These are phyloP conservation scores for Streblospio benedicti DNA, from an alignment of 1,140 invertebrate genomes.

Conservation along the genomic window DNA sequence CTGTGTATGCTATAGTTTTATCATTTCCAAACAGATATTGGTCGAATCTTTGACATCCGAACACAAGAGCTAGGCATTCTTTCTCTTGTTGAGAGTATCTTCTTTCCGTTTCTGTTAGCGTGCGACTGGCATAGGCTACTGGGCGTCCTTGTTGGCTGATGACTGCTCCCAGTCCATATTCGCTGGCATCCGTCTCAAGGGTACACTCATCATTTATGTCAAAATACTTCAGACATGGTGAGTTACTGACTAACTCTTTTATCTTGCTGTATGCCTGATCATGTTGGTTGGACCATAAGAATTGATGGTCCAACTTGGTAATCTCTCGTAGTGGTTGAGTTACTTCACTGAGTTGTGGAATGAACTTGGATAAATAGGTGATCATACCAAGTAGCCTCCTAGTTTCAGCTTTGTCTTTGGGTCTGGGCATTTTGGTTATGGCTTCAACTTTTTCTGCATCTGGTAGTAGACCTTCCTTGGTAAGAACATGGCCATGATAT, in stretches of 20 bases:
- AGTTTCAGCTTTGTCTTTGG: conserved; percentile 18
- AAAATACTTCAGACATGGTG: no score
- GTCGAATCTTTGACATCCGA: no score
- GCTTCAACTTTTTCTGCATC: no score
- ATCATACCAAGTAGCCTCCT: conserved; percentile 8
- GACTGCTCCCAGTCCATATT: conserved; percentile 44
- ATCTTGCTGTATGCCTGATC: no score
- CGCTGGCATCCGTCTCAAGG: no score
- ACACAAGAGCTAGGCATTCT: conserved; percentile 49
- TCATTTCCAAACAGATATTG: no score
- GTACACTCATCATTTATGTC: no score
- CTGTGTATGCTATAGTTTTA: no score
- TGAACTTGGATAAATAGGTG: conserved; percentile 11
- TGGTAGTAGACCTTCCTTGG: not conserved
- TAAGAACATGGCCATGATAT: not conserved
- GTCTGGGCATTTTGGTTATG: conserved; percentile 24
- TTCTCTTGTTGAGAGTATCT: conserved; percentile 50
- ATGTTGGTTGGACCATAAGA: no score
- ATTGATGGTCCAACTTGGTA: no score
- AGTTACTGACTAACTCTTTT: no score
- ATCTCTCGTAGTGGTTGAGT: conserved; percentile 18
- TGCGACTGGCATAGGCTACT: conserved; percentile 45
- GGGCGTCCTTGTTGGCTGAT: conserved; percentile 45
- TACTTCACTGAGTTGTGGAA: conserved; percentile 25
- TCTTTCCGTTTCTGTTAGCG: conserved; percentile 39